These are phyloP conservation scores for Lamellibrachia satsuma DNA, from an alignment of 2,888 invertebrate species.

Conservation along the genomic window DNA sequence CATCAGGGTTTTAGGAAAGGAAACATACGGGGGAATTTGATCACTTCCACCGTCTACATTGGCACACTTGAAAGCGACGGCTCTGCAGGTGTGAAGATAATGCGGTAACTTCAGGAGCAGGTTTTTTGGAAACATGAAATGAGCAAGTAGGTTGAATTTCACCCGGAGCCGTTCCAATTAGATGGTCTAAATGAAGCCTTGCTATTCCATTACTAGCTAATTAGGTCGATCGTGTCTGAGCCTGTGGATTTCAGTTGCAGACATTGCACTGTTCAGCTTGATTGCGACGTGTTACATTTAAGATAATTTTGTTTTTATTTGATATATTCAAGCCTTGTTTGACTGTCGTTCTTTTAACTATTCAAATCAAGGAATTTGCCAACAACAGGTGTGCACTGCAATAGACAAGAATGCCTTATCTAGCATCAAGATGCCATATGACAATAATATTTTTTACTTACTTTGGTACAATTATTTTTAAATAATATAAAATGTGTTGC, in stretches of 20 bases:
- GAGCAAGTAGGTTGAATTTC: neutral
- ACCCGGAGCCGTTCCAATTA: neutral
- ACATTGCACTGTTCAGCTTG: neutral
- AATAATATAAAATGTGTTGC: neutral
- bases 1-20: neutral
- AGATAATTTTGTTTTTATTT: neutral
- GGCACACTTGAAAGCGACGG: neutral
- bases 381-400: neutral
- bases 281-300: neutral
- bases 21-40: neutral
- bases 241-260: neutral
- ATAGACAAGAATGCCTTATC: neutral
- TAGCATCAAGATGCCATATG: neutral
- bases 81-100: neutral
- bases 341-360: neutral
- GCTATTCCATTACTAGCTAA: neutral
- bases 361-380: neutral
- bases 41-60: neutral
- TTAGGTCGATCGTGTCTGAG: constrained; percentile 1
- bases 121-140: neutral
- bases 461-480: neutral
- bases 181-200: neutral
- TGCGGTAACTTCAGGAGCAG: neutral
- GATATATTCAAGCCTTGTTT: neutral
- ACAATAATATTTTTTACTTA: neutral